A percentile compares a stretch with the other conserved stretches of the same genome.
Conservation (phyloP, 2,888 invertebrate genomes). For the Microchrysa polita region DNA sequence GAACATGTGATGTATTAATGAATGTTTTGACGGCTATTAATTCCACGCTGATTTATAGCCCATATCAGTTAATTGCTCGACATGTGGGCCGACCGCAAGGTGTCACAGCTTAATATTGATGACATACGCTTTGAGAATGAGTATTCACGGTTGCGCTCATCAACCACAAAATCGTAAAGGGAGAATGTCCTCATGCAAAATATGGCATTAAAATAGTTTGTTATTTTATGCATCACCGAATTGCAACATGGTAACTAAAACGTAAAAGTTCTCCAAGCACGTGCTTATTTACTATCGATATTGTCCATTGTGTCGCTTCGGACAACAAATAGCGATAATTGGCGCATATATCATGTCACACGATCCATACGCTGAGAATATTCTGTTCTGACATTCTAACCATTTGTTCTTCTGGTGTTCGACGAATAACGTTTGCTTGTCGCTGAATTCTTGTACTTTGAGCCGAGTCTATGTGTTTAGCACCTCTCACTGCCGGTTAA, state of each 20-base stretch:
- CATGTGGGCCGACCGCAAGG: neutral
- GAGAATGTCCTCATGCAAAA: too few relatives aligned
- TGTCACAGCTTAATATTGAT: neutral
- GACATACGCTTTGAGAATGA: too few relatives aligned
- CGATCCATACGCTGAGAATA: neutral
- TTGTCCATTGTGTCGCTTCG: constrained; percentile 41
- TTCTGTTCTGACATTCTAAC: neutral
- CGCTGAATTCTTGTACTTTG: constrained; percentile 31
- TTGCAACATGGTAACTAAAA: constrained; percentile 4
- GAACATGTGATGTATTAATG: constrained; percentile 4
- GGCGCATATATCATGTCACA: constrained; percentile 40
- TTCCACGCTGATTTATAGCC: neutral
- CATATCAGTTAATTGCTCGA: neutral
- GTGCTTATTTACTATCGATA: constrained; percentile 36
- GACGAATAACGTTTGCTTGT: constrained; percentile 10
- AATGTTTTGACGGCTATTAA: constrained; percentile 11
- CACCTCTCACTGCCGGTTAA: neutral
- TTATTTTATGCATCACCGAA: neutral
- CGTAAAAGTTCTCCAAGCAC: constrained; percentile 12
- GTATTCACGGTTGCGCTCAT: too few relatives aligned
- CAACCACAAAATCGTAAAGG: too few relatives aligned
- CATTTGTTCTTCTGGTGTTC: constrained; percentile 19
- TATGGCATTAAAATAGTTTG: too few relatives aligned
- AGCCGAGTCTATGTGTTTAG: neutral
- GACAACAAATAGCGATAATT: constrained; percentile 44